phyloP scores from a whole-genome alignment of 2,113 vertebrate species.

The Gymnarchus niloticus region DNA sequence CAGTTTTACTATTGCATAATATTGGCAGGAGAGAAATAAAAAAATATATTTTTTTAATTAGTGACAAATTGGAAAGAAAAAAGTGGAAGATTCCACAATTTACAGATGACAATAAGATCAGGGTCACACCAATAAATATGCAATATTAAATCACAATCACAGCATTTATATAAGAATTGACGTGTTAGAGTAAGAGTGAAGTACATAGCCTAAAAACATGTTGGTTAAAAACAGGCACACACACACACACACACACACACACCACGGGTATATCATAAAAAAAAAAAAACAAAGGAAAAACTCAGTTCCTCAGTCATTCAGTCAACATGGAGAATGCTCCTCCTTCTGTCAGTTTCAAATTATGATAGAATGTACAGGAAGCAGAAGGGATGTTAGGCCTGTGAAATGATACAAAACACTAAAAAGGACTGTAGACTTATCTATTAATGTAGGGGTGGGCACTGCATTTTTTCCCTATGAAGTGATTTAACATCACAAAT shows the following conservation, averaged over 20 bases:
- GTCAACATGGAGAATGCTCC: neutral
- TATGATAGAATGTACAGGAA: neutral
- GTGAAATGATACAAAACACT: neutral
- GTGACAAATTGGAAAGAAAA: constrained; percentile 16
- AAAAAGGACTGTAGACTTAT: neutral
- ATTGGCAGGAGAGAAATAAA: too few relatives aligned
- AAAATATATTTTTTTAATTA: constrained; percentile 9
- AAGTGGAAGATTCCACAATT: neutral
- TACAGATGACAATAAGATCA: neutral
- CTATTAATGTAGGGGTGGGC: neutral
- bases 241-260: neutral
- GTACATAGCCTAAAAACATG: neutral
- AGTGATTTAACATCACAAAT: neutral
- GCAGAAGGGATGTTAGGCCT: neutral
- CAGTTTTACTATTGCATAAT: too few relatives aligned
- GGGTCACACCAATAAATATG: constrained; percentile 22
- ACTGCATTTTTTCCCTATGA: neutral
- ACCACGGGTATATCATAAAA: neutral
- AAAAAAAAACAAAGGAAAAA: neutral
- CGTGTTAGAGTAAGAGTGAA: neutral
- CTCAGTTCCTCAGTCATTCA: neutral
- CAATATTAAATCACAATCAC: neutral
- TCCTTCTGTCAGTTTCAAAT: neutral
- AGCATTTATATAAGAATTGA: neutral
- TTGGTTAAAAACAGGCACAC: too few relatives aligned